Conservation (phyloP, 1,140 invertebrate genomes). For the Drosophila biarmipes region DNA sequence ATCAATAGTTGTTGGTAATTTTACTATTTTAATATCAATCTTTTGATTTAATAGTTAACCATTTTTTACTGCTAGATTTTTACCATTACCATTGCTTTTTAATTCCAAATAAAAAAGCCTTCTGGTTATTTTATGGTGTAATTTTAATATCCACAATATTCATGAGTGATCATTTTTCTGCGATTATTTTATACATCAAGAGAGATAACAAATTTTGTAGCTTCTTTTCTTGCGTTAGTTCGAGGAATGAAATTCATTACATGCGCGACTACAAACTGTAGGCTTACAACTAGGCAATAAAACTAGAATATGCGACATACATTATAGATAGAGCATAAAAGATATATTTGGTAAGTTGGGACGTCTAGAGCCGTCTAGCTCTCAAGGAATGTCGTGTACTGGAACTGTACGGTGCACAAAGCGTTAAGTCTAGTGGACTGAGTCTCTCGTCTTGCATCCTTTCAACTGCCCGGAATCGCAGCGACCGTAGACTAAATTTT, state of each 20-base stretch:
- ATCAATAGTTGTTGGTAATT: too few species aligned
- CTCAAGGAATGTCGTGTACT: constrained; percentile 50
- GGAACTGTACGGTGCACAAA: constrained; percentile 15
- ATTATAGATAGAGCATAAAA: constrained; percentile 54
- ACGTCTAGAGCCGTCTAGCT: constrained; percentile 52
- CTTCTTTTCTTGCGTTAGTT: constrained; percentile 34
- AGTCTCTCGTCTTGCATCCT: background rate
- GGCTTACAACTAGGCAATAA: constrained; percentile 62
- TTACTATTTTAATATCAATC: too few species aligned
- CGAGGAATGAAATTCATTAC: constrained; percentile 62
- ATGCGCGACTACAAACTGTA: constrained; percentile 45
- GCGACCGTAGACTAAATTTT: constrained; percentile 47
- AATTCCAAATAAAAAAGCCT: background rate
- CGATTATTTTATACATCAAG: constrained; percentile 68
- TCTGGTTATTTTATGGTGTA: constrained; percentile 31
- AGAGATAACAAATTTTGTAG: constrained; percentile 44
- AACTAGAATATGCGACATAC: constrained; percentile 63
- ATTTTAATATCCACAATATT: constrained; percentile 73
- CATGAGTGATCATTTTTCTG: constrained; percentile 56
- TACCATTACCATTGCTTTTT: too few species aligned
- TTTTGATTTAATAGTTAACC: too few species aligned
- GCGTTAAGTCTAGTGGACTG: constrained; percentile 13
- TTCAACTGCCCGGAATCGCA: constrained; percentile 66
- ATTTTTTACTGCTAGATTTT: too few species aligned
- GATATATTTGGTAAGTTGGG: constrained; percentile 73